phyloP scores from a whole-genome alignment of 2,797 vertebrate species.

The Lepidocolaptes lacrymiger region DNA sequence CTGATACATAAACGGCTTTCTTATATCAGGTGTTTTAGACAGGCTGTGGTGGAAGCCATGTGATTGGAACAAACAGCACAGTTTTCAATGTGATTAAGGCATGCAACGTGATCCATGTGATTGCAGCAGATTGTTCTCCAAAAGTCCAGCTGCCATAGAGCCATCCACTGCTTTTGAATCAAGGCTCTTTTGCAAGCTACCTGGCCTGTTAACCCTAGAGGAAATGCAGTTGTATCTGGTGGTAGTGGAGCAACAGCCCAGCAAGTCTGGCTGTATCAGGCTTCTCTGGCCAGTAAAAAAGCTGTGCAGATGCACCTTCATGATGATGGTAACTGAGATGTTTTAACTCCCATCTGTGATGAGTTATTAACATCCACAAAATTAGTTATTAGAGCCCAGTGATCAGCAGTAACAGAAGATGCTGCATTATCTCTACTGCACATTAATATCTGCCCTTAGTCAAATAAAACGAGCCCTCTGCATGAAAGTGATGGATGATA shows the following conservation, averaged over 20 bases:
- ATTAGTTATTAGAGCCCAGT: not conserved
- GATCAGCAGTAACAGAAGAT: not conserved
- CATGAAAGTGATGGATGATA: not conserved
- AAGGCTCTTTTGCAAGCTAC: not conserved
- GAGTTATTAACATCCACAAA: not conserved
- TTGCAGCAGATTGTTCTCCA: accelerated
- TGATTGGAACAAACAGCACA: not conserved
- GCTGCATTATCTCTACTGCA: not conserved
- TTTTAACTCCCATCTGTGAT: not conserved
- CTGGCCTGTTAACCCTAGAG: not conserved
- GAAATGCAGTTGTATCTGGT: not conserved
- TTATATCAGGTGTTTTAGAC: not conserved
- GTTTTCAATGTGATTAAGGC: not conserved
- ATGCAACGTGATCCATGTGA: not conserved
- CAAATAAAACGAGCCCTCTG: not conserved
- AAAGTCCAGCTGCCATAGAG: not conserved
- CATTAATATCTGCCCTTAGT: not conserved
- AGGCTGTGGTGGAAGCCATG: not conserved
- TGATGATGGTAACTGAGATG: not conserved
- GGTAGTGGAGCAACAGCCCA: not conserved
- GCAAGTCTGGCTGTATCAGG: not conserved
- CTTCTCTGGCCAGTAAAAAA: not conserved
- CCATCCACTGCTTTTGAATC: not conserved
- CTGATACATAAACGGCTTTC: too few relatives aligned
- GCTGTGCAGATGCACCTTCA: not conserved